Evolutionary conservation across 2,113 vertebrate genomes (phyloP), one percentile per base, ranked within the genome.

Genomic region (Anseranas semipalmata): DNA sequence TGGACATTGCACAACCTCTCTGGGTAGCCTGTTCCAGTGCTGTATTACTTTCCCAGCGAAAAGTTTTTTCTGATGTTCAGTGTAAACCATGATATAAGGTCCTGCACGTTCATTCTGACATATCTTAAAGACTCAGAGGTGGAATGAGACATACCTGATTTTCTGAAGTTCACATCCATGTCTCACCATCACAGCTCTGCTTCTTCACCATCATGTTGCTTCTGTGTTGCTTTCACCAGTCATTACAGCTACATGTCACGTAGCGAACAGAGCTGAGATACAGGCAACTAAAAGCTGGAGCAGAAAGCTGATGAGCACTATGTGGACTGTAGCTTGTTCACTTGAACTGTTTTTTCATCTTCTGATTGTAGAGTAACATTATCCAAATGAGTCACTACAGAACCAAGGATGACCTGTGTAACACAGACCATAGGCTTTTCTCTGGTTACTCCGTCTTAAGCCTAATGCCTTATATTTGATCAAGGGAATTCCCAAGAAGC

Each of bases 161-260:
- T 76, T 74, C 46, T 77, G 65, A 87, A 65, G 35, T 78, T 87
- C 74, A 72, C 58, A 43, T 91, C 45, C 19, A 20, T 66, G 73
- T 82, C 77, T 85, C 43, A 72, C 25, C 48, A 41, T 37, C 39
- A 53, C 41, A 78, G 28, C 16, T 81, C 56, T 22, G 3, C 46
- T 50, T 21, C 48, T 50, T 50, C 48, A 50, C 48, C 48, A 24
- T 50, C 71, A 17, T 39, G 48, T 65, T 79, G 41, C 58, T 83
- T 88, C 45, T 65, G 30, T 70, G 63, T 74, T 86, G 63, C 33
- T 73, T 89, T 80, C 46, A 59, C 5, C n/a, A 74, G 27, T 75
- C 21, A 14, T 71, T 89, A 50, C 68, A 81, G 55, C 59, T 67
- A 22, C 0, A 0, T 66, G 68, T 53, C 18, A 19, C 8, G 0